Evolutionary conservation across 2,888 invertebrate genomes (phyloP).

Genomic region (Drosophila glabriapex): DNA sequence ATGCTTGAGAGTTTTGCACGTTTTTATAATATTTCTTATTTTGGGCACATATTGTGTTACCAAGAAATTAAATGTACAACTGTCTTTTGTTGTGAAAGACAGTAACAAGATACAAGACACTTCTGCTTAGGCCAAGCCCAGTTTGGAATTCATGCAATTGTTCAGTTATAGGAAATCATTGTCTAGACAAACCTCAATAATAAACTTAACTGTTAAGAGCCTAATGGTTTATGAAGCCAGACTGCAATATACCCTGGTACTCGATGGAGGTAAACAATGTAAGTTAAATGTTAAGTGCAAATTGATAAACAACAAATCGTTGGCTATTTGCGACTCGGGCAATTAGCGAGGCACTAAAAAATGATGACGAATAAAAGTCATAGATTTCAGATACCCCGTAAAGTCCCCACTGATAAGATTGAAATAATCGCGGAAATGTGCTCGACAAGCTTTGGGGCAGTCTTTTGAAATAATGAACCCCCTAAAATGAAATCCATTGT

Average conservation of each 20-base stretch:
- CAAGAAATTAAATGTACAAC: slow-evolving; percentile 6
- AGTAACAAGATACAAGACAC: slow-evolving; percentile 8
- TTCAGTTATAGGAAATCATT: slow-evolving; percentile 18
- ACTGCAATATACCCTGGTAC: slow-evolving; percentile 19
- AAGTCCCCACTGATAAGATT: slow-evolving; percentile 58
- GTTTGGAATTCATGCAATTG: slow-evolving; percentile 4
- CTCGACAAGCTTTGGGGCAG: slow-evolving; percentile 17
- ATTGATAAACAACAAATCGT: slow-evolving; percentile 40
- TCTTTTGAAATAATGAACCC: slow-evolving; percentile 9
- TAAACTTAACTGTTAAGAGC: slow-evolving; percentile 18
- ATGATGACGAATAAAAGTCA: slow-evolving; percentile 26
- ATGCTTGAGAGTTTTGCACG: slow-evolving; percentile 20
- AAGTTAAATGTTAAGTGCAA: slow-evolving; percentile 19
- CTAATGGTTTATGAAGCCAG: background rate
- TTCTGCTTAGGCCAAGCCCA: slow-evolving; percentile 44
- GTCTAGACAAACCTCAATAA: slow-evolving; percentile 26
- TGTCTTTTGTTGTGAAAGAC: background rate
- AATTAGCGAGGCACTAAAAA: slow-evolving; percentile 45
- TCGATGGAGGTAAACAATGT: slow-evolving; percentile 7
- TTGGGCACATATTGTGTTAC: slow-evolving; percentile 11
- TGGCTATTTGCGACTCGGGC: slow-evolving; percentile 35
- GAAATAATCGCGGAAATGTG: slow-evolving; percentile 38
- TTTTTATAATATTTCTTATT: background rate
- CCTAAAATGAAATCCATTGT: slow-evolving; percentile 6
- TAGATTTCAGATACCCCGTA: background rate